Evolutionary conservation across 2,113 vertebrate genomes (phyloP), one percentile per base, ranked within the genome.

Genomic region (Podarcis muralis): DNA sequence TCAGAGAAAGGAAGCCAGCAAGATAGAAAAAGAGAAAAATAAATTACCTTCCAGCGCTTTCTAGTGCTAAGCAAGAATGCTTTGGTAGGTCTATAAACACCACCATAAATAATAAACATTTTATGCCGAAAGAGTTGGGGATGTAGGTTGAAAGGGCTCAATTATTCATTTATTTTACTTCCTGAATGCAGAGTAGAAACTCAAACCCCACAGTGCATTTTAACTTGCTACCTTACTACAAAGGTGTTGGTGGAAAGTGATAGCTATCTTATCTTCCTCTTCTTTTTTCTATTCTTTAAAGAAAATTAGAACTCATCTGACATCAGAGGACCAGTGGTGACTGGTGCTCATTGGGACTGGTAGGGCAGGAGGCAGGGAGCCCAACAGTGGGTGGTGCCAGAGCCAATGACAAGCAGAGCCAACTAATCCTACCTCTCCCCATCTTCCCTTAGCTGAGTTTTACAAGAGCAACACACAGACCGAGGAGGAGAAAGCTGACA

Each of bases 101-200:
- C 77, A 15, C 90, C 90, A 76, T 87, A 40, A 82, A 74, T 75
- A 85, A 66, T 86, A 81, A 87, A 78, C 37, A 81, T 12, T 23
- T 86, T 57, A 37, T 32, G 59, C 23, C 18, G 76, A 68, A 32
- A 48, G 71, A 48, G 37, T 62, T 20, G 30, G 27, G 37, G 37
- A n/a, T 48, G 78, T 15, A 18, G 57, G 37, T 82, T 83, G 72
- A 48, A 86, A 88, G 30, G 22, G 87, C 89, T 88, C 91, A 88
- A 93, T 88, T 85, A 30, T 77, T 86, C 57, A 85, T 86, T 68
- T 65, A 2, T 25, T 88, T 68, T 1, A 13, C 32, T 87, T 87
- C 59, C 15, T 13, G 62, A 76, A 85, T 6, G 57, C 6, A 69
- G 40, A 74, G 25, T 66, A 89, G 5, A 72, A 12, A 30, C 57